A percentile compares a stretch with the other conserved stretches of the same genome.
Conservation (phyloP, 2,888 invertebrate genomes). For the Pandemis heparana region DNA sequence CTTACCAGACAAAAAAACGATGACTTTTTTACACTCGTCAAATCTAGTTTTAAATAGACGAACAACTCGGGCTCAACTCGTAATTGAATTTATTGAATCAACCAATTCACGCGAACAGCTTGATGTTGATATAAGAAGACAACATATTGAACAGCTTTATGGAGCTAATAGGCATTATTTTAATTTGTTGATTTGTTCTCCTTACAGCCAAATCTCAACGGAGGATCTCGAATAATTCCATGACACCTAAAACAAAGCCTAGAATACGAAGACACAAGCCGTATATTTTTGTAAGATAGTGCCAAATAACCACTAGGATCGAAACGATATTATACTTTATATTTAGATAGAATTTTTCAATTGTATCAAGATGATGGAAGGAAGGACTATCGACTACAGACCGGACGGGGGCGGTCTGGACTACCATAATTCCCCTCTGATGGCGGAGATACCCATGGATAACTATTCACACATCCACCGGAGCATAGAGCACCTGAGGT, state of each 20-base stretch:
- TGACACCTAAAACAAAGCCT: conserved; percentile 70
- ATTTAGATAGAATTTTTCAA: conserved; percentile 77
- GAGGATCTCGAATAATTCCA: conserved; percentile 83
- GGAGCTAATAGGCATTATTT: conserved; percentile 39
- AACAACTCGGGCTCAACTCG: conserved; percentile 46
- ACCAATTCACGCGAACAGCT: conserved; percentile 45
- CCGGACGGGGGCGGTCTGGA: conserved; percentile 87
- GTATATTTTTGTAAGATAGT: conserved; percentile 82
- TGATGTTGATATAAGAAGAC: conserved; percentile 49
- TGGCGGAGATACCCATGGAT: conserved; percentile 89
- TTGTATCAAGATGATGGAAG: conserved; percentile 82
- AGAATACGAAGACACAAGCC: conserved; percentile 63
- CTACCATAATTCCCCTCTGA: conserved; percentile 88
- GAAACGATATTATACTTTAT: conserved; percentile 61
- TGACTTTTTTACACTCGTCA: conserved; percentile 66
- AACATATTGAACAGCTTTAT: conserved; percentile 60
- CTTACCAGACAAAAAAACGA: conserved; percentile 67
- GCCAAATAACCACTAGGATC: conserved; percentile 74
- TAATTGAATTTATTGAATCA: conserved; percentile 46
- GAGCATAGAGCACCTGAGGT: conserved; percentile 88
- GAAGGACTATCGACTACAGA: conserved; percentile 83
- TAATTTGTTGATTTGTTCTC: conserved; percentile 48
- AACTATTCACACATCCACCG: conserved; percentile 88
- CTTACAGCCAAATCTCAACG: conserved; percentile 76
- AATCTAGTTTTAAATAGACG: conserved; percentile 73